Evolutionary conservation across 2,113 vertebrate species (phyloP).

Genomic region (Hippocampus guttulatus): DNA sequence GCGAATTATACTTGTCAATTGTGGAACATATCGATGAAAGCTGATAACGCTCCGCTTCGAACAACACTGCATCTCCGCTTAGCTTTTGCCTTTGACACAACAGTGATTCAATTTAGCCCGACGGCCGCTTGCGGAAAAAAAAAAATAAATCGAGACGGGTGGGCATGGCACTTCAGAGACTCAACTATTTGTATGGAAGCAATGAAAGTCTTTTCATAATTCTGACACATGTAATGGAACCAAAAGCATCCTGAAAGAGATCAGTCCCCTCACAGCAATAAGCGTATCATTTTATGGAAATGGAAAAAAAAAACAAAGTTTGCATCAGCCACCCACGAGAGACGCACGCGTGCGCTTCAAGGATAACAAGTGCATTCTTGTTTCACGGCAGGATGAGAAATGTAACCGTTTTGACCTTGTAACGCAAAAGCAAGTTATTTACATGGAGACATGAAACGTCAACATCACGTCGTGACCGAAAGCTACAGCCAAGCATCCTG

Average conservation of each 20-base stretch:
- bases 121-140: too few relatives aligned
- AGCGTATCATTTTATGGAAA: not conserved
- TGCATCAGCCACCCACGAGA: constrained; percentile 30
- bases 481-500: not conserved
- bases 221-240: constrained; percentile 17
- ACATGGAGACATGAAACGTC: constrained; percentile 12
- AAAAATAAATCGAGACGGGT: too few relatives aligned
- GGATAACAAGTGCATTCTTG: constrained; percentile 24
- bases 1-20: too few relatives aligned
- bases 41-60: too few relatives aligned
- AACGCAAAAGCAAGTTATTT: constrained; percentile 10
- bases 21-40: too few relatives aligned
- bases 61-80: too few relatives aligned
- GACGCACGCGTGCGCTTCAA: constrained; percentile 28
- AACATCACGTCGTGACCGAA: constrained; percentile 11
- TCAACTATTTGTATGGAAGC: not conserved
- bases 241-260: constrained; percentile 36
- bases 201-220: not conserved
- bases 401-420: constrained; percentile 14
- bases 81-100: not conserved
- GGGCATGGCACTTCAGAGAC: not conserved
- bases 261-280: not conserved
- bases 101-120: too few relatives aligned
- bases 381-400: constrained; percentile 9
- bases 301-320: constrained; percentile 17